These are phyloP conservation scores for Bombus terrestris DNA, from an alignment of 1,140 invertebrate species.

Conservation along the genomic window DNA sequence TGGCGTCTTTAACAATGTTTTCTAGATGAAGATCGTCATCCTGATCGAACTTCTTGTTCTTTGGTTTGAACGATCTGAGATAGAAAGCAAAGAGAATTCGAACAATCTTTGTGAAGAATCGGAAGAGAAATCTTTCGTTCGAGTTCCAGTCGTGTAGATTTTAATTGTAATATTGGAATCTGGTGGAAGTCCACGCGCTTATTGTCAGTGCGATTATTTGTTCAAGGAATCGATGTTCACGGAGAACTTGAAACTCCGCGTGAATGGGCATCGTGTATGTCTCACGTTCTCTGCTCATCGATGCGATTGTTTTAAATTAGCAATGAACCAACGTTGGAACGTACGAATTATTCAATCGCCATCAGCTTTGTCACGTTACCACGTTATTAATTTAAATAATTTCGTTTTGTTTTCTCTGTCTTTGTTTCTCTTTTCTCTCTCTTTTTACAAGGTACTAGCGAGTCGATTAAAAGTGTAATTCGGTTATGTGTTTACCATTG, in stretches of 20 bases:
- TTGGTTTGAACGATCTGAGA: background rate
- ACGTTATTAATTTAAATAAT: conserved; percentile 50
- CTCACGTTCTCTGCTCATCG: conserved; percentile 6
- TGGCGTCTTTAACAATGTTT: conserved; percentile 42
- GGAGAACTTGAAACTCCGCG: background rate
- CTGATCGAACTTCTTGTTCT: conserved; percentile 21
- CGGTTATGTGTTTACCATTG: conserved; percentile 24
- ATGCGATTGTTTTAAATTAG: conserved; percentile 6
- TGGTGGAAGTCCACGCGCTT: background rate
- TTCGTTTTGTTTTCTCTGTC: conserved; percentile 13
- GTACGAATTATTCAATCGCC: conserved; percentile 15
- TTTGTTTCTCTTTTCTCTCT: background rate
- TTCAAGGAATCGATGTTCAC: background rate
- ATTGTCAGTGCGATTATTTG: background rate
- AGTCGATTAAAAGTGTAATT: conserved; percentile 17
- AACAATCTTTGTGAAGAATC: background rate
- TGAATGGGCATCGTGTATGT: background rate
- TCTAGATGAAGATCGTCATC: conserved; percentile 9
- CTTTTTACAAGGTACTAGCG: background rate
- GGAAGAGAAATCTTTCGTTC: too few relatives aligned
- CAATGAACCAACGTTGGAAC: conserved; percentile 6
- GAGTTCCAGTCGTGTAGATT: background rate
- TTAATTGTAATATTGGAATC: background rate
- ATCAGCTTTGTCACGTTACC: conserved; percentile 51
- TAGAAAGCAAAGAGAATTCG: background rate